Base-by-base conservation (phyloP, 2,113 vertebrate genomes). In the Campylomormyrus tamandua region DNA sequence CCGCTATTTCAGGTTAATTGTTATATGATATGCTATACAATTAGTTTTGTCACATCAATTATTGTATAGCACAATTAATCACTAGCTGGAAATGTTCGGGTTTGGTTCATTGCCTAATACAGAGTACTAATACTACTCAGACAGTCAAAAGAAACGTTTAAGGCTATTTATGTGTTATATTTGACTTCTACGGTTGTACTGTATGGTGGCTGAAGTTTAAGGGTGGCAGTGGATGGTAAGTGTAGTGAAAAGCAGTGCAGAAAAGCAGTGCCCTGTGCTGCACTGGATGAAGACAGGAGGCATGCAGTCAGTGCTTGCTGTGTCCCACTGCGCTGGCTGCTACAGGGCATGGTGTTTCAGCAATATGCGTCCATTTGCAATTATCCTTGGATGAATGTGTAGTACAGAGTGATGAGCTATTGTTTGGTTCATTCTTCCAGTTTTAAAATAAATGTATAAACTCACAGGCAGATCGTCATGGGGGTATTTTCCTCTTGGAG, bases 181-280 rank as follows among this genome's bases (percentile, higher is more conserved):
- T 50, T 19, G 19, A 31, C 50, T 53, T 50, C 11, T 35, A 39
- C 17, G 13, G 85, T 19, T 87, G 85, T 53, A 4, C 3, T 39
- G 53, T 39, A 53, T 19, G 83, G 42, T 17, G 74, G 35, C 74
- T 39, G 50, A 87, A 56, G 85, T 35, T 15, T 56, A 50, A n/a
- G 83, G 17, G 5, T n/a, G 45, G 24, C 2, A 1, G 45, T 46
- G 19, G 42, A 74, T 84, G 70, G 85, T 90, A 89, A 90, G 91
- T 90, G 91, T 88, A 62, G 85, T 88, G 48, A 88, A 88, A 83
- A 70, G 85, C 86, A 74, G 87, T 87, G 48, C 35, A 35, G 83
- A 88, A 85, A 70, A 83, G 52, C 24, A 85, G 83, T 70, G n/a
- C 31, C 80, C 87, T 87, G 88, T 49, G 52, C 39, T 31, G 88